Evolutionary conservation across 2,888 invertebrate genomes (phyloP).

Genomic region (Hemaris fuciformis): DNA sequence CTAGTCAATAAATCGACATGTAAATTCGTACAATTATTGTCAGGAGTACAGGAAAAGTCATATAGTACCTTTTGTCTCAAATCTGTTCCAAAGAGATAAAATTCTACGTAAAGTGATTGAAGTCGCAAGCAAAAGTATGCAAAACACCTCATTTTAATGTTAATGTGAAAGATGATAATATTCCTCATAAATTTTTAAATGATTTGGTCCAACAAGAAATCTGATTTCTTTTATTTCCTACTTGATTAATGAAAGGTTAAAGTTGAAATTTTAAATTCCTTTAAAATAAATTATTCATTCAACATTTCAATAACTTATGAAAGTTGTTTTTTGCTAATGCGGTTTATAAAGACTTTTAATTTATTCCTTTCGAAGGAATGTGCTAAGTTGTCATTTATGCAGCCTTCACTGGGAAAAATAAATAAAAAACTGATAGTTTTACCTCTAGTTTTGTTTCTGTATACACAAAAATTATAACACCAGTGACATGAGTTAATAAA

Average conservation of each 20-base stretch:
- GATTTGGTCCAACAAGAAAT: background rate
- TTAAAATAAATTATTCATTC: constrained; percentile 1
- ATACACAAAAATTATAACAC: background rate
- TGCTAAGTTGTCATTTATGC: background rate
- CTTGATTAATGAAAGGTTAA: constrained; percentile 13
- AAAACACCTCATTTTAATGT: no score
- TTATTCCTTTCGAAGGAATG: background rate
- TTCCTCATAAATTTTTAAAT: background rate
- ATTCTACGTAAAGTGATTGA: no score
- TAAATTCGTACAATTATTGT: no score
- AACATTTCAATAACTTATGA: background rate
- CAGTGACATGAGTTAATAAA: no score
- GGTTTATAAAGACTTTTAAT: background rate
- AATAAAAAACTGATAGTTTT: no score
- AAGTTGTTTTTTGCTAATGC: background rate
- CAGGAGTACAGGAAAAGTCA: no score
- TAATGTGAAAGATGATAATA: no score
- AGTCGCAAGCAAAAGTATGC: no score
- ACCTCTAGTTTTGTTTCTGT: no score
- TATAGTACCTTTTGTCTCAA: no score
- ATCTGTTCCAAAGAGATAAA: no score
- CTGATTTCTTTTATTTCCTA: background rate
- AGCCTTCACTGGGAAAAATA: background rate
- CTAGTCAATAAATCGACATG: no score
- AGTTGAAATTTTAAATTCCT: background rate